Percentiles rank a stretch among this genome's conserved stretches.
These are phyloP conservation scores for Dasyprocta punctata DNA, from an alignment of 2,113 vertebrate genomes.

Conservation along the genomic window DNA sequence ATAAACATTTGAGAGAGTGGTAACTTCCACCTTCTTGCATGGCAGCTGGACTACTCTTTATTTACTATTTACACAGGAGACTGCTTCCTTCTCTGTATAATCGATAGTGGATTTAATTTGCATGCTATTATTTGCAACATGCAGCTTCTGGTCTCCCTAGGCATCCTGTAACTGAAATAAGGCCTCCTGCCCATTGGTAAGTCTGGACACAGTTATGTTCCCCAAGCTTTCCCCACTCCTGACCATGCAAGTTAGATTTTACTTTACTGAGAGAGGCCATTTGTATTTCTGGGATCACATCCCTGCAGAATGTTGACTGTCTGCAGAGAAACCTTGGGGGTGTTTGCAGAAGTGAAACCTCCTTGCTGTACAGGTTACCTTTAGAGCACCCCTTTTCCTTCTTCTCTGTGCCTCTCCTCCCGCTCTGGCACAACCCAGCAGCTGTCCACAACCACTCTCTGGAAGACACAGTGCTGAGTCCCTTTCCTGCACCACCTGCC, in stretches of 20 bases:
- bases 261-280: not conserved
- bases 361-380: not conserved
- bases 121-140: not conserved
- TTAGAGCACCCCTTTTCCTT: not conserved
- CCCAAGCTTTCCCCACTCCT: too few species aligned
- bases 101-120: not conserved
- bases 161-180: not conserved
- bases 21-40: not conserved
- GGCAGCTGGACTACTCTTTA: conserved; percentile 12
- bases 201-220: not conserved
- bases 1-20: not conserved
- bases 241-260: not conserved
- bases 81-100: conserved; percentile 16
- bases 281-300: not conserved
- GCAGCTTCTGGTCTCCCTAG: not conserved
- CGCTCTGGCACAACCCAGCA: not conserved
- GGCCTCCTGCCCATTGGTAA: not conserved
- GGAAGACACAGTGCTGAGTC: not conserved
- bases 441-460: not conserved
- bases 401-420: not conserved
- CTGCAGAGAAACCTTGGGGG: not conserved
- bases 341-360: not conserved
- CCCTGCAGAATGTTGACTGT: not conserved
- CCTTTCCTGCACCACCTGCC: not conserved
- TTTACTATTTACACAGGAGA: conserved; percentile 28